phyloP scores from a whole-genome alignment of 2,113 vertebrate genomes.

The Nematolebias whitei region DNA sequence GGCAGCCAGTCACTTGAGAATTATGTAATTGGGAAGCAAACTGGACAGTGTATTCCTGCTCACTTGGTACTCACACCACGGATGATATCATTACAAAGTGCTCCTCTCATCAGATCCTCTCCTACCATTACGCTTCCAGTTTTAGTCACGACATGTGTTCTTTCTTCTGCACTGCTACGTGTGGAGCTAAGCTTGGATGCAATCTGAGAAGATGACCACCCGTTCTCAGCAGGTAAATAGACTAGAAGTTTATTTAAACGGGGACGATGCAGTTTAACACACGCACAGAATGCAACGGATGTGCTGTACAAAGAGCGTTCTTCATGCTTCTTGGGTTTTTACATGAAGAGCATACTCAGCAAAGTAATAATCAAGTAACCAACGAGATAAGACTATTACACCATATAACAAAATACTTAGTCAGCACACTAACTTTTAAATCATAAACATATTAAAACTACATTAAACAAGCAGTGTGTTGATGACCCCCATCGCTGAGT shows the following conservation, averaged over 20 bases:
- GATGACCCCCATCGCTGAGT: no score
- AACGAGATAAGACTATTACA: no score
- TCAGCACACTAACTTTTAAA: no score
- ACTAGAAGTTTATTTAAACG: no score
- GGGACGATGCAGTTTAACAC: no score
- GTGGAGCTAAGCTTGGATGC: neutral
- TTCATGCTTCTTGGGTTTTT: no score
- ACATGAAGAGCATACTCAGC: no score
- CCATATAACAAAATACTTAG: no score
- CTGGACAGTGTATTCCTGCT: slow-evolving; percentile 39
- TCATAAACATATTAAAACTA: no score
- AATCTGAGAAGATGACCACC: slow-evolving; percentile 13
- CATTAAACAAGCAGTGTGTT: no score
- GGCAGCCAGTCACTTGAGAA: slow-evolving; percentile 40
- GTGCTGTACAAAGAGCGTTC: neutral
- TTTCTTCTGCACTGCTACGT: neutral
- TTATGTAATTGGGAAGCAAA: slow-evolving; percentile 61
- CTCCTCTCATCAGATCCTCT: slow-evolving; percentile 65
- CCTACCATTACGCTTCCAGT: slow-evolving; percentile 31
- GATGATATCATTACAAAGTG: slow-evolving; percentile 69
- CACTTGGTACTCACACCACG: slow-evolving; percentile 41
- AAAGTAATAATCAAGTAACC: no score
- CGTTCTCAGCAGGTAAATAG: slow-evolving; percentile 22
- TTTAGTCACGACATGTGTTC: slow-evolving; percentile 20
- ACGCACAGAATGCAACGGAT: no score